phyloP scores from a whole-genome alignment of 2,888 invertebrate species.

The Branchipolynoe longqiensis region DNA sequence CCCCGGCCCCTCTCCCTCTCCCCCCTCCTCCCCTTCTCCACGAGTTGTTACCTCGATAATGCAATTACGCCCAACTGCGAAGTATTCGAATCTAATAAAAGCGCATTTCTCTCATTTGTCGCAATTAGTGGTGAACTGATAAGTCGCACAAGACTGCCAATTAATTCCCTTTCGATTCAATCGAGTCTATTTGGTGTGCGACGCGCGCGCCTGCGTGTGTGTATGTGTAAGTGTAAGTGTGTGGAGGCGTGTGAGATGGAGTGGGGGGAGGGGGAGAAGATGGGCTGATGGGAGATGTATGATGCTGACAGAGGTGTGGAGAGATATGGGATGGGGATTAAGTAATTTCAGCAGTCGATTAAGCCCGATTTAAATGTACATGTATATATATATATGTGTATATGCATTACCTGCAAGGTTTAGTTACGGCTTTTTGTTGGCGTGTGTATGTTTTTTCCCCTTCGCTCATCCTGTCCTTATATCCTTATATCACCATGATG shows the following conservation, averaged over 20 bases:
- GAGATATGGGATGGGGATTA: constrained; percentile 47
- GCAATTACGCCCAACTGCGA: constrained; percentile 23
- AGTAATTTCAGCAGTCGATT: constrained; percentile 31
- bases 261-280: too few relatives aligned
- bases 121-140: constrained; percentile 44
- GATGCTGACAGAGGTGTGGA: too few relatives aligned
- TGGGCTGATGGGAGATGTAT: too few relatives aligned
- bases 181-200: constrained; percentile 36
- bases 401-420: constrained; percentile 30
- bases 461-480: too few relatives aligned
- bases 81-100: constrained; percentile 56
- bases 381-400: too few relatives aligned
- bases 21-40: constrained; percentile 22
- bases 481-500: too few relatives aligned
- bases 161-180: constrained; percentile 24
- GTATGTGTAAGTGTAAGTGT: too few relatives aligned
- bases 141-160: constrained; percentile 28
- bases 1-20: too few relatives aligned
- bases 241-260: too few relatives aligned
- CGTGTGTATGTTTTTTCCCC: too few relatives aligned
- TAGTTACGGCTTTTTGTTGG: too few relatives aligned
- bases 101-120: constrained; percentile 50
- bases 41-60: constrained; percentile 44
- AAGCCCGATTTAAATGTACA: constrained; percentile 11
- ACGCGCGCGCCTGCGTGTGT: too few relatives aligned